These are phyloP conservation scores for Noctua fimbriata DNA, from an alignment of 2,888 invertebrate genomes.

Conservation along the genomic window DNA sequence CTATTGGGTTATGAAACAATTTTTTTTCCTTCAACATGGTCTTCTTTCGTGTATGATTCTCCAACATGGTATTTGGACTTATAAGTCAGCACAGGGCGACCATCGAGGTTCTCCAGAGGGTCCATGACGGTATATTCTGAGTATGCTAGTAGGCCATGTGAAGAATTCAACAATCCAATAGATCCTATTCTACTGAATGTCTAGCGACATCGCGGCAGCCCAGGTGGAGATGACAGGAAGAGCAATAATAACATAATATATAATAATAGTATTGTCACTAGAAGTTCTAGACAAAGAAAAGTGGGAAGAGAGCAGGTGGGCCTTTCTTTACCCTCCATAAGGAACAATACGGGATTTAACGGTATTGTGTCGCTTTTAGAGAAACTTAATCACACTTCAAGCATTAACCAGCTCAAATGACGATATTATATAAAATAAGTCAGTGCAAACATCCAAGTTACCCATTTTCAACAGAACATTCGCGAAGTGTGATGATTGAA, in stretches of 20 bases:
- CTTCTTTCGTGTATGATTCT: not conserved
- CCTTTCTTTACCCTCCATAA: not conserved
- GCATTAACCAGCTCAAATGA: not conserved
- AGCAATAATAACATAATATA: not conserved
- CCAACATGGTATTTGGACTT: not conserved
- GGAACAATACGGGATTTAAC: not conserved
- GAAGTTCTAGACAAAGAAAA: not conserved
- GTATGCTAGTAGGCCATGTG: not conserved
- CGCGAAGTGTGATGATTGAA: not conserved
- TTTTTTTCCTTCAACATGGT: not conserved
- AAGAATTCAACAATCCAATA: not conserved
- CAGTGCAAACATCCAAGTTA: not conserved
- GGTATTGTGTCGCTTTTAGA: not conserved
- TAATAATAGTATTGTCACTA: not conserved
- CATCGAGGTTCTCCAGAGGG: not conserved
- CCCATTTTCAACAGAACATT: not conserved
- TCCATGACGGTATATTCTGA: not conserved
- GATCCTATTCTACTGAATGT: not conserved
- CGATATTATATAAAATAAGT: not conserved
- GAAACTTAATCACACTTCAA: not conserved
- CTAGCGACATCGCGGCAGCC: not conserved
- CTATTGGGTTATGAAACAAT: not conserved
- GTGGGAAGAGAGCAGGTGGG: not conserved
- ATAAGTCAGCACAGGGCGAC: not conserved
- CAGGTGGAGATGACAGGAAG: not conserved